Base-by-base conservation (phyloP, 2,888 invertebrate genomes). In the Xylocampa areola region DNA sequence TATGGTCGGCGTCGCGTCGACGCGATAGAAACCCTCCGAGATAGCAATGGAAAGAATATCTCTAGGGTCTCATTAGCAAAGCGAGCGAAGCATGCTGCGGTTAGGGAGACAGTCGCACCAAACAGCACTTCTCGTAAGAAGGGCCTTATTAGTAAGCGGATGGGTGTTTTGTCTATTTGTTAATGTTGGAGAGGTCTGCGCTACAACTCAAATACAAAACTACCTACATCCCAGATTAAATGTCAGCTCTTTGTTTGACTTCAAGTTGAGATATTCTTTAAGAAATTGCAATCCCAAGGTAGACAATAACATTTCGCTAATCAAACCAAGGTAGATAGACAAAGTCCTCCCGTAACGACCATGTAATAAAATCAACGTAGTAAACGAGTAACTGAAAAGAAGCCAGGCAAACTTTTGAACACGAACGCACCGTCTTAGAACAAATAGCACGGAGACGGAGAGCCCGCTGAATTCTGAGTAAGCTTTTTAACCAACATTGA, bases 41-140 rank as follows among this genome's bases (percentile, higher is more conserved):
- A 78, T 63, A 60, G 76, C 73, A 78, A 74, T 78, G 64, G 73
- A 73, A 77, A 75, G 76, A 75, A 75, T 76, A 76, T 69, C 73
- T 81, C 80, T 77, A 81, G 83, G 74, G 81, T 73, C 87, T 87
- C 86, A 87, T 87, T 87, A 87, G 84, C 68, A 74, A 65, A 77
- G 76, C 77, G 78, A 81, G 77, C 79, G 80, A 80, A 68, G 79
- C 84, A 80, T 81, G 77, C 77, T 69, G 76, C 58, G 73, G 79
- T 73, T 66, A 73, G 69, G 53, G 72, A 69, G 72, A 69, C 70
- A 70, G 72, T 68, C 65, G 60, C 69, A 64, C 70, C 76, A 77
- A 70, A 70, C 67, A 72, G 62, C 65, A 63, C 74, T 60, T 59
- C 55, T 54, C 43, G 44, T 58, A 73, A 65, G 67, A 68, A 77